Conservation (phyloP, 1,140 invertebrate species). For the Trachymyrmex cornetzi region DNA sequence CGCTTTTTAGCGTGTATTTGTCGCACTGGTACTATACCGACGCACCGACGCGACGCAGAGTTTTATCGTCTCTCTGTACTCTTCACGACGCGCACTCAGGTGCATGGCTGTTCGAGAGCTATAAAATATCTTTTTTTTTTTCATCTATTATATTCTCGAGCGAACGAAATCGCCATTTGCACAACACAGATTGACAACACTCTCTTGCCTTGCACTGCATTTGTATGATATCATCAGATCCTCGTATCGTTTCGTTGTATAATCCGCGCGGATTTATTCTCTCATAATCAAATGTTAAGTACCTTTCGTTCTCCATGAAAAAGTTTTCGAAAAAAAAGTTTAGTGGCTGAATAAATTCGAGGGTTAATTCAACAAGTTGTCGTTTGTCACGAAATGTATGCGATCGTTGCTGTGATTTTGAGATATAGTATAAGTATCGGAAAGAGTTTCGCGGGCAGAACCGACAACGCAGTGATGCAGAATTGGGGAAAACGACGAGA, state of each 20-base stretch:
- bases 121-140: slow-evolving; percentile 64
- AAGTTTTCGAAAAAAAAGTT: neutral
- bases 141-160: slow-evolving; percentile 43
- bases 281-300: neutral
- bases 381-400: neutral
- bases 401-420: slow-evolving; percentile 29
- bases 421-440: neutral
- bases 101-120: slow-evolving; percentile 82
- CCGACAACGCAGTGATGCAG: neutral
- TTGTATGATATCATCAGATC: slow-evolving; percentile 40
- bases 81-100: slow-evolving; percentile 72
- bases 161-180: slow-evolving; percentile 50
- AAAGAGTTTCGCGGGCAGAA: slow-evolving; percentile 17
- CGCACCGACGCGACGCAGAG: slow-evolving; percentile 46
- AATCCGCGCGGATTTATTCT: neutral
- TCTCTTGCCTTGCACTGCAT: slow-evolving; percentile 63
- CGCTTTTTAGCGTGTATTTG: slow-evolving; percentile 55
- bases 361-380: neutral
- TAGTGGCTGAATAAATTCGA: neutral
- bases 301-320: neutral
- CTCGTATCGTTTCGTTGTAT: slow-evolving; percentile 64
- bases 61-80: neutral
- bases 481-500: slow-evolving; percentile 22
- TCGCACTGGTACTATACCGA: slow-evolving; percentile 64
- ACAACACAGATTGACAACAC: slow-evolving; percentile 55